These are phyloP conservation scores for Syngnathus rostellatus DNA, from an alignment of 2,797 vertebrate species.

Conservation along the genomic window DNA sequence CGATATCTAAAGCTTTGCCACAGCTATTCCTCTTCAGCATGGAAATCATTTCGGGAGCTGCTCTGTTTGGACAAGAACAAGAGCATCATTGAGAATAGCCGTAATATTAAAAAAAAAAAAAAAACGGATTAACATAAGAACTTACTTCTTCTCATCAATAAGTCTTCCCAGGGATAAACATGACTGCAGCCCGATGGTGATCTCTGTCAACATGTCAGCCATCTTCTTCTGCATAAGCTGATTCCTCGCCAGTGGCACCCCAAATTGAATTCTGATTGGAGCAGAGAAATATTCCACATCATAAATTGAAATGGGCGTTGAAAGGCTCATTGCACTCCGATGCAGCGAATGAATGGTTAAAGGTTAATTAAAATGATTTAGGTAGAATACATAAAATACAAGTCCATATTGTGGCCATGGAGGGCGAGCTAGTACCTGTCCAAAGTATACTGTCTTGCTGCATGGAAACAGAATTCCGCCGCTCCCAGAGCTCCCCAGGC, in stretches of 20 bases:
- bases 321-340: no score
- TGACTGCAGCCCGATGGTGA: slow-evolving; percentile 79
- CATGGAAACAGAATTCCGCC: slow-evolving; percentile 83
- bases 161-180: slow-evolving; percentile 82
- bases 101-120: background rate
- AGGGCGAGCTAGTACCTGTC: slow-evolving; percentile 69
- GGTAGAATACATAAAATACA: background rate
- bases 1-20: slow-evolving; percentile 82
- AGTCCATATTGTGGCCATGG: background rate
- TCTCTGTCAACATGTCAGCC: slow-evolving; percentile 90
- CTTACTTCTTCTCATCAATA: slow-evolving; percentile 79
- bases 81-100: background rate
- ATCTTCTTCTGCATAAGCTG: slow-evolving; percentile 91
- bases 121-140: background rate
- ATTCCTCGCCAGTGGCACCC: slow-evolving; percentile 80
- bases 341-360: background rate
- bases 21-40: slow-evolving; percentile 90
- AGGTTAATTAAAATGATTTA: background rate
- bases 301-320: no score
- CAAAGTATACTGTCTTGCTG: slow-evolving; percentile 77
- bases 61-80: slow-evolving; percentile 49
- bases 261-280: slow-evolving; percentile 75
- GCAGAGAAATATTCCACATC: background rate
- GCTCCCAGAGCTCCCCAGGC: slow-evolving; percentile 87
- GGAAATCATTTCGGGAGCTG: slow-evolving; percentile 81